Evolutionary conservation across 2,113 vertebrate genomes (phyloP), one percentile per base, ranked within the genome.

Genomic region (Meleagris gallopavo): DNA sequence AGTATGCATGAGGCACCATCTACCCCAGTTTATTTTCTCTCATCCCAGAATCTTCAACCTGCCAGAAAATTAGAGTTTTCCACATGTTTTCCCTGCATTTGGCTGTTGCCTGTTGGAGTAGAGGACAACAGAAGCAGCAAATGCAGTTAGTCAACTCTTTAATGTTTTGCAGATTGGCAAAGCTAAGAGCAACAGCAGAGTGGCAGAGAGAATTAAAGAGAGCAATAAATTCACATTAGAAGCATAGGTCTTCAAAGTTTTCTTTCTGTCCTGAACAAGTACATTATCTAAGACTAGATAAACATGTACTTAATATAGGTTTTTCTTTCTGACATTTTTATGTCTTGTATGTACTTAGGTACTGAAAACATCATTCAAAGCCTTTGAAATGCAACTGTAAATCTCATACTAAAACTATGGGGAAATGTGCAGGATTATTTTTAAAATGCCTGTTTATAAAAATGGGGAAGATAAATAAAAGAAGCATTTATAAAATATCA

Each of bases 161-260:
- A 70, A 80, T 22, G 60, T 75, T 41, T 60, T 86, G 83, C 83
- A 93, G 32, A 62, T 9, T 36, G 80, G 32, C 86, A 88, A 84
- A 93, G 86, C 65, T 92, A 81, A n/a, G 7, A 86, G 38, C 75
- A 88, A 91, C 24, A 77, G 79, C 38, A 88, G 66, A 90, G 8
- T 45, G 27, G 70, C 29, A 74, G 4, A 60, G 12, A 55, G 78
- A 77, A 58, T 43, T 2, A 55, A 82, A 46, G 16, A 74, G 38
- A 83, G 14, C 60, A 80, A 64, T 2, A 79, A 0, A 16, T 81
- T 81, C 66, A 67, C 2, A 54, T 71, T 18, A 41, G 50, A 88
- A 84, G 41, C 36, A 57, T 0, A 70, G 18, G 7, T 14, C 29
- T 34, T 30, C 41, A 29, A 7, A 76, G 27, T 6, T 14, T 11